Conservation (phyloP, 2,797 vertebrate genomes). For the Sebastes variabilis region DNA sequence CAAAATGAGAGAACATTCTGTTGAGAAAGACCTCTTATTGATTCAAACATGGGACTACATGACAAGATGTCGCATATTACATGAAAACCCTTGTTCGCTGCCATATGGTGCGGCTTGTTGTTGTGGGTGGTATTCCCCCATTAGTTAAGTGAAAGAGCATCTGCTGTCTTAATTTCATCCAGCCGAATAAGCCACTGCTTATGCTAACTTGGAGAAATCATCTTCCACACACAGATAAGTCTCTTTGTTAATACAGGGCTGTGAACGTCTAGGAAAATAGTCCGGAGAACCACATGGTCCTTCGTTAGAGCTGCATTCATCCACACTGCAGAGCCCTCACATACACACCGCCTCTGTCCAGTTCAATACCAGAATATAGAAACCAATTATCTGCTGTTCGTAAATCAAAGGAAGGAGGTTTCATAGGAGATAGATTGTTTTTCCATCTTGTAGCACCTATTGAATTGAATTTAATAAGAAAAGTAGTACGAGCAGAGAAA, state of each 20-base stretch:
- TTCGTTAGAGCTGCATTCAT: conserved; percentile 6
- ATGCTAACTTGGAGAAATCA: conserved; percentile 15
- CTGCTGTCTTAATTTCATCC: conserved; percentile 8
- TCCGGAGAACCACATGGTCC: not conserved
- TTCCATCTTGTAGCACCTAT: not conserved
- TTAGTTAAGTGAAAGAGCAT: conserved; percentile 20
- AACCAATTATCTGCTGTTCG: conserved; percentile 11
- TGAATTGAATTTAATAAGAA: conserved; percentile 4
- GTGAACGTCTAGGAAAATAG: not conserved
- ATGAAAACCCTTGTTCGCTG: not conserved
- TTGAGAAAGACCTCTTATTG: not conserved
- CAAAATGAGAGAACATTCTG: not conserved
- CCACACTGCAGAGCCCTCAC: conserved; percentile 3
- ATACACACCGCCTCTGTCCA: not conserved
- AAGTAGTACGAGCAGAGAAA: not conserved
- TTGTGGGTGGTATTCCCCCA: conserved; percentile 28
- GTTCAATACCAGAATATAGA: conserved; percentile 12
- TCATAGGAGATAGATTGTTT: not conserved
- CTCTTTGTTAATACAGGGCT: not conserved
- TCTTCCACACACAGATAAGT: not conserved
- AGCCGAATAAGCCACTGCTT: conserved; percentile 9
- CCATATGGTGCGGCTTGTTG: conserved; percentile 37
- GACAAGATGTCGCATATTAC: not conserved
- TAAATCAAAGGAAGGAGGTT: conserved; percentile 18
- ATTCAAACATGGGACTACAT: not conserved